Percentiles rank a stretch among this genome's conserved stretches.
Conservation (phyloP, 2,113 vertebrate species). For the Eublepharis macularius region DNA sequence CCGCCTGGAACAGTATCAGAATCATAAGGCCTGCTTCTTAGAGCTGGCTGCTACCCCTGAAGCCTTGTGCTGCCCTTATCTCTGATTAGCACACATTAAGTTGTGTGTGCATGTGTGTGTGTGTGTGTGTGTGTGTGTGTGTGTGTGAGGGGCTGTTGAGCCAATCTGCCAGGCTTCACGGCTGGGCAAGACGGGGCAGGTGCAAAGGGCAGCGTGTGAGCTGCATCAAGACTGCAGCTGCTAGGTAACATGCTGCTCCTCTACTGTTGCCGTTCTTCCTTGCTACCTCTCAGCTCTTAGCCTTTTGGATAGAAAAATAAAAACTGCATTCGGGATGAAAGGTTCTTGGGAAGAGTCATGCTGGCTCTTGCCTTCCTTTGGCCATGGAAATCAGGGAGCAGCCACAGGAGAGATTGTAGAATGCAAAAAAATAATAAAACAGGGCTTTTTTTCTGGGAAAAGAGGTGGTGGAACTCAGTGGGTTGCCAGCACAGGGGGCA, state of each 20-base stretch:
- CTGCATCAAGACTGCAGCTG: not conserved
- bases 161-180: not conserved
- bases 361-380: not conserved
- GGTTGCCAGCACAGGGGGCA: too few relatives aligned
- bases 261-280: not conserved
- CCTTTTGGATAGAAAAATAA: not conserved
- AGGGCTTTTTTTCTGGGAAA: too few relatives aligned
- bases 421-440: too few relatives aligned
- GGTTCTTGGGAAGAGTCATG: conserved; percentile 1
- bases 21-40: not conserved
- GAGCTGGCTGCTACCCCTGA: not conserved
- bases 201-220: not conserved
- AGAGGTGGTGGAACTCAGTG: too few relatives aligned
- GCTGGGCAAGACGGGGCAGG: not conserved
- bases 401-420: conserved; percentile 9
- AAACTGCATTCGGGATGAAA: conserved; percentile 25
- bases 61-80: not conserved
- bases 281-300: conserved; percentile 4
- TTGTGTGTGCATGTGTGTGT: too few relatives aligned
- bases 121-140: too few relatives aligned
- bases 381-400: not conserved
- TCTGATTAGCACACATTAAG: not conserved
- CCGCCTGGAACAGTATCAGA: not conserved
- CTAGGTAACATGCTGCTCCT: not conserved
- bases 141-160: not conserved